phyloP scores from a whole-genome alignment of 2,888 invertebrate genomes.

The Limnephilus rhombicus region DNA sequence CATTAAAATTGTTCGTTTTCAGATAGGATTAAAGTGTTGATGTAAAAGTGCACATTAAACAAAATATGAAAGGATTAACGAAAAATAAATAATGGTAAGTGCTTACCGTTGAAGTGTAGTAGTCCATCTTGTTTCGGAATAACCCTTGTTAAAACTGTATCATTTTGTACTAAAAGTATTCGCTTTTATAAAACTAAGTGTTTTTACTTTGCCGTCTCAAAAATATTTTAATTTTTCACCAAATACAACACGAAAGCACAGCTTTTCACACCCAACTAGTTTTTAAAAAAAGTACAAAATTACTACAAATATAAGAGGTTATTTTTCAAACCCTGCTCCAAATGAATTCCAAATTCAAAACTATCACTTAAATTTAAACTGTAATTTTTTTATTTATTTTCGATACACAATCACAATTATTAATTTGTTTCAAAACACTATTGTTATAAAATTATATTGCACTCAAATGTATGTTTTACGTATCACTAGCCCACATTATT shows the following conservation, averaged over 20 bases:
- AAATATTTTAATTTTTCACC: neutral
- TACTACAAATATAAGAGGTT: neutral
- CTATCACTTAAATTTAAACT: neutral
- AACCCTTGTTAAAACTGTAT: conserved; percentile 15
- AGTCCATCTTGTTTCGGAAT: conserved; percentile 15
- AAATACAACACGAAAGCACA: neutral
- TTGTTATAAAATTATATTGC: neutral
- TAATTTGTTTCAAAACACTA: neutral
- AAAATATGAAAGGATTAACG: neutral
- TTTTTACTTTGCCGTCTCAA: neutral
- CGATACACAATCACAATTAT: neutral
- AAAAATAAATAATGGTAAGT: neutral
- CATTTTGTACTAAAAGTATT: neutral
- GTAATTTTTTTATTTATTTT: neutral
- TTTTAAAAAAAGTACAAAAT: neutral
- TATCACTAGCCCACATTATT: neutral
- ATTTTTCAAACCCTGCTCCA: neutral
- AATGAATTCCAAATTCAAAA: neutral
- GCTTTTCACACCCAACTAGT: neutral
- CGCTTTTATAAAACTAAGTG: neutral
- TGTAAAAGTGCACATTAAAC: neutral
- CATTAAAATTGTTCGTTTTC: neutral
- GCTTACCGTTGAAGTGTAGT: conserved; percentile 26
- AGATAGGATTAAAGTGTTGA: neutral
- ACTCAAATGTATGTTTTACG: neutral